phyloP scores from a whole-genome alignment of 2,797 vertebrate species.

The Hozukius guyotensis region DNA sequence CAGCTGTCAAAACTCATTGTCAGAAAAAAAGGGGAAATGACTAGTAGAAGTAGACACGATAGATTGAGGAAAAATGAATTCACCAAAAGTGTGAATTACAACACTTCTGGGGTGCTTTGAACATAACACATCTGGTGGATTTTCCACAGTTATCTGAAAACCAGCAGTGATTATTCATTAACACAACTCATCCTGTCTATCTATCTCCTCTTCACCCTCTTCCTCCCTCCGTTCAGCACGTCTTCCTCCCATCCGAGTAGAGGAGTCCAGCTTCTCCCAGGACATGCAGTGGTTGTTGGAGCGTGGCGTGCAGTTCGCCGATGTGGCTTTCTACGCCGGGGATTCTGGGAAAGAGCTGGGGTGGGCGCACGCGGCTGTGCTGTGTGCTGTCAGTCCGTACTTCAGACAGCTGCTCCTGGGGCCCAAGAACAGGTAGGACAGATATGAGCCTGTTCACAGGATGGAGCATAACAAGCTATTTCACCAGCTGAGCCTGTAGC shows the following conservation, averaged over 20 bases:
- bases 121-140: background rate
- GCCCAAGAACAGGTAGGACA: constrained; percentile 78
- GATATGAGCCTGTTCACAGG: background rate
- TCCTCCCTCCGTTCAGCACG: constrained; percentile 81
- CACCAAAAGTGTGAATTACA: constrained; percentile 5
- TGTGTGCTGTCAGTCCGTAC: constrained; percentile 91
- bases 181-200: background rate
- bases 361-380: constrained; percentile 92
- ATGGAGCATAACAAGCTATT: background rate
- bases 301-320: constrained; percentile 90
- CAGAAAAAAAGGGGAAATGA: background rate
- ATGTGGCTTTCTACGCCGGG: constrained; percentile 90
- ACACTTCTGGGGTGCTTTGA: background rate
- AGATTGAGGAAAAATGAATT: background rate
- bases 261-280: constrained; percentile 91
- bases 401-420: constrained; percentile 94
- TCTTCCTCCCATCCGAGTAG: constrained; percentile 90
- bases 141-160: background rate
- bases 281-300: constrained; percentile 93
- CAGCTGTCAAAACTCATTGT: constrained; percentile 16
- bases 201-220: background rate
- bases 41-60: background rate
- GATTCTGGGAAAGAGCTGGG: constrained; percentile 86
- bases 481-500: constrained; percentile 9
- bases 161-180: constrained; percentile 7